Percentiles rank a stretch among this genome's conserved stretches.
Conservation (phyloP, 2,797 vertebrate species). For the Pyrocephalus nanus region DNA sequence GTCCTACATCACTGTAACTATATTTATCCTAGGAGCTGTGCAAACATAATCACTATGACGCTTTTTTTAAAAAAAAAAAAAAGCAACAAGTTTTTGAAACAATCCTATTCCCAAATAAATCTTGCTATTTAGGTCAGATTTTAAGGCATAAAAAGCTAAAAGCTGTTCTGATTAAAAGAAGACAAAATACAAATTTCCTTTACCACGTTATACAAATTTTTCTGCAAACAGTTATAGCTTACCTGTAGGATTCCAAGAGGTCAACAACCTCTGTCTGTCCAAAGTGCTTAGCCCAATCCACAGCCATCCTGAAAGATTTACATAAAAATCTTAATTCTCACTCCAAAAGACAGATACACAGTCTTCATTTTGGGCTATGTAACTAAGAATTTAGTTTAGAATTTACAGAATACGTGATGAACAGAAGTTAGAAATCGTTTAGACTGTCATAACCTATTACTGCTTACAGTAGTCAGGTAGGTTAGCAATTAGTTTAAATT, state of each 20-base stretch:
- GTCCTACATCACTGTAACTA: neutral
- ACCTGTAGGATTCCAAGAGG: slow-evolving; percentile 90
- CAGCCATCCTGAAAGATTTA: slow-evolving; percentile 83
- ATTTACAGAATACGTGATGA: neutral
- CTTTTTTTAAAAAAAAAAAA: neutral
- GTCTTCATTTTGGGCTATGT: neutral
- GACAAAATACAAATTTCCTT: neutral
- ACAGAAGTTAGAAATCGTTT: neutral
- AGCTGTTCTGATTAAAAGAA: neutral
- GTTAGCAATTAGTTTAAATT: neutral
- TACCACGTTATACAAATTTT: neutral
- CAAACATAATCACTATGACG: neutral
- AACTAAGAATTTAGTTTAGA: neutral
- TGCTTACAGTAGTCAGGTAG: neutral
- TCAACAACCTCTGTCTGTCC: slow-evolving; percentile 87
- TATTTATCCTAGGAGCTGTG: neutral
- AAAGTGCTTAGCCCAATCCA: slow-evolving; percentile 92
- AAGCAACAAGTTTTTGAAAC: neutral
- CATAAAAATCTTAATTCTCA: neutral
- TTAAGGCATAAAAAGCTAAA: neutral
- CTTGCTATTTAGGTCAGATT: neutral
- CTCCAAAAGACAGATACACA: neutral
- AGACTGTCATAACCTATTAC: neutral
- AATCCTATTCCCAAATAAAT: neutral
- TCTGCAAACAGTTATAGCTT: slow-evolving; percentile 19